Conservation (phyloP, 2,113 vertebrate genomes). For the Pongo pygmaeus region DNA sequence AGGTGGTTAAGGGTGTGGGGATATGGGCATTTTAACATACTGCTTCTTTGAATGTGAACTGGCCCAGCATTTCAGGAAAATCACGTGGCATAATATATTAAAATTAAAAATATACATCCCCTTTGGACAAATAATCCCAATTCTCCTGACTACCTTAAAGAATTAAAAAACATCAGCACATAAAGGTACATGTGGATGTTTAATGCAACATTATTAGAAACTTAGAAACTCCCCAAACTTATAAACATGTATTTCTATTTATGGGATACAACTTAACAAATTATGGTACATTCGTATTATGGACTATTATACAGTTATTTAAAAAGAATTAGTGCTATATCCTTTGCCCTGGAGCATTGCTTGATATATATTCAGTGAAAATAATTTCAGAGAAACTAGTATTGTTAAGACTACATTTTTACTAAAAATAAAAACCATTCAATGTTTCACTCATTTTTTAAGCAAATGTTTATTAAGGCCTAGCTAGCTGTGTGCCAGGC, state of each 20-base stretch:
- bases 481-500: neutral
- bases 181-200: neutral
- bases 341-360: neutral
- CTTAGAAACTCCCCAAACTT: neutral
- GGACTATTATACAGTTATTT: neutral
- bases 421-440: neutral
- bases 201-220: neutral
- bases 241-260: neutral
- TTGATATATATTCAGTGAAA: neutral
- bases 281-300: neutral
- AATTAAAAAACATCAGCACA: neutral
- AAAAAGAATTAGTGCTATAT: neutral
- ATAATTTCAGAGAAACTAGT: neutral
- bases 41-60: slow-evolving; percentile 13
- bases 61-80: neutral
- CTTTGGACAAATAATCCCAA: neutral
- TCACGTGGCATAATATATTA: neutral
- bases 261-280: slow-evolving; percentile 25
- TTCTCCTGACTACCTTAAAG: neutral
- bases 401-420: neutral
- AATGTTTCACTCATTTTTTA: neutral
- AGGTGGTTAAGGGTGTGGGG: neutral
- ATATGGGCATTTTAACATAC: neutral
- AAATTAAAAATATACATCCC: neutral
- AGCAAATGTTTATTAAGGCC: neutral